Evolutionary conservation across 2,113 vertebrate species (phyloP).

Genomic region (Anoplopoma fimbria): DNA sequence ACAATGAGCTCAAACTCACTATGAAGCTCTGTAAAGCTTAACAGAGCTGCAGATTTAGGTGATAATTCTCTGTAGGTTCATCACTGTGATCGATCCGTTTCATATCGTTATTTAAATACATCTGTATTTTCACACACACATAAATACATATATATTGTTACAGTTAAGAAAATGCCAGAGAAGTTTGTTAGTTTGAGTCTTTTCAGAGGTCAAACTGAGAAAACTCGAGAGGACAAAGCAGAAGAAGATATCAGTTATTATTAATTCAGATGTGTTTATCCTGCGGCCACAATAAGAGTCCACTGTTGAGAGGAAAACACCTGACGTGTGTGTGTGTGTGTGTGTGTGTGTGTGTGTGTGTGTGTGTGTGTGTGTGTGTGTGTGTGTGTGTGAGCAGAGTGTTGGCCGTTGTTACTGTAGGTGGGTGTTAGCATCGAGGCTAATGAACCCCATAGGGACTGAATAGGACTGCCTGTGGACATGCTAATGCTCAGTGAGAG

Average conservation of each 20-base stretch:
- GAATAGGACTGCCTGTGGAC: constrained; percentile 60
- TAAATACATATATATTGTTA: too few species aligned
- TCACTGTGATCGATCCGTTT: too few species aligned
- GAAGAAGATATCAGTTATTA: constrained; percentile 16
- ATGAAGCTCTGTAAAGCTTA: too few species aligned
- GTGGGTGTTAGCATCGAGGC: constrained; percentile 68
- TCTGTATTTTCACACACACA: too few species aligned
- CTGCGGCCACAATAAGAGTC: constrained; percentile 14
- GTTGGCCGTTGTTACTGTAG: constrained; percentile 37
- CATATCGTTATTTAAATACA: too few species aligned
- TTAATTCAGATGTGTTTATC: constrained; percentile 43
- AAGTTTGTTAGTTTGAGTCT: constrained; percentile 5
- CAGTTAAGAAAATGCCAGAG: not conserved
- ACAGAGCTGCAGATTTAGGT: too few species aligned
- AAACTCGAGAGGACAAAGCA: constrained; percentile 21
- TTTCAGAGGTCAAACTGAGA: constrained; percentile 3
- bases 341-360: not conserved
- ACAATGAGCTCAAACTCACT: too few species aligned
- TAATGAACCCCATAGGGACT: constrained; percentile 77
- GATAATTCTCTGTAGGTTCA: too few species aligned
- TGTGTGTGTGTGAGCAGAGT: constrained; percentile 26
- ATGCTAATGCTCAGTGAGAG: constrained; percentile 54
- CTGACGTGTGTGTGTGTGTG: constrained; percentile 34
- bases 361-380: constrained; percentile 25
- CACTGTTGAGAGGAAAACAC: constrained; percentile 18